A percentile compares a stretch with the other conserved stretches of the same genome.
Evolutionary conservation across 53 echinoderm and acorn worm species (phyloP).

Genomic region (Patiria pectinifera): DNA sequence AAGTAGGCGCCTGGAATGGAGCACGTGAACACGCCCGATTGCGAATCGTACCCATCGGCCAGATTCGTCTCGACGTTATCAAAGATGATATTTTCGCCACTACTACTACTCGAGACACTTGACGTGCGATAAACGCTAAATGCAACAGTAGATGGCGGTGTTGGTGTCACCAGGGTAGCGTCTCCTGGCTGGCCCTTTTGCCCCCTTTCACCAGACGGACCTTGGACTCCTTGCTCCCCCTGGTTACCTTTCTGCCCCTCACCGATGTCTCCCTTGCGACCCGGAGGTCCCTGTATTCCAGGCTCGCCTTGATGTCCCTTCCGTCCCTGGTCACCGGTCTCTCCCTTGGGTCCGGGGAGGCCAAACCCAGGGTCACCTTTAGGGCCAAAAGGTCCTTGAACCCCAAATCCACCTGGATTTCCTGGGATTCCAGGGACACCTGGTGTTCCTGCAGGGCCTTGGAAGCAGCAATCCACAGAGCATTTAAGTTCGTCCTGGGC

Average conservation of each 20-base stretch:
- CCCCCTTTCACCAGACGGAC: not conserved
- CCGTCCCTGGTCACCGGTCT: not conserved
- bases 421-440: not conserved
- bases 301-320: not conserved
- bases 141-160: not conserved
- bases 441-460: not conserved
- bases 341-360: not conserved
- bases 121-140: conserved; percentile 1
- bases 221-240: not conserved
- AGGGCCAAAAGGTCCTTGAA: not conserved
- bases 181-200: conserved; percentile 12
- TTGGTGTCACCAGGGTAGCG: not conserved
- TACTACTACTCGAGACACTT: not conserved
- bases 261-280: conserved; percentile 29
- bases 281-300: not conserved
- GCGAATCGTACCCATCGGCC: conserved; percentile 13
- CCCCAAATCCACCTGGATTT: not conserved
- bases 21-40: conserved; percentile 25
- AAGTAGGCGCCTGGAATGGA: not conserved
- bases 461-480: not conserved
- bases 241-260: not conserved
- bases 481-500: no score
- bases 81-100: not conserved
- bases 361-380: not conserved
- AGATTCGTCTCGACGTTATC: conserved; percentile 1